Evolutionary conservation across 92 coral and sea anemone species (phyloP).

Genomic region (Plumapathes pennacea): DNA sequence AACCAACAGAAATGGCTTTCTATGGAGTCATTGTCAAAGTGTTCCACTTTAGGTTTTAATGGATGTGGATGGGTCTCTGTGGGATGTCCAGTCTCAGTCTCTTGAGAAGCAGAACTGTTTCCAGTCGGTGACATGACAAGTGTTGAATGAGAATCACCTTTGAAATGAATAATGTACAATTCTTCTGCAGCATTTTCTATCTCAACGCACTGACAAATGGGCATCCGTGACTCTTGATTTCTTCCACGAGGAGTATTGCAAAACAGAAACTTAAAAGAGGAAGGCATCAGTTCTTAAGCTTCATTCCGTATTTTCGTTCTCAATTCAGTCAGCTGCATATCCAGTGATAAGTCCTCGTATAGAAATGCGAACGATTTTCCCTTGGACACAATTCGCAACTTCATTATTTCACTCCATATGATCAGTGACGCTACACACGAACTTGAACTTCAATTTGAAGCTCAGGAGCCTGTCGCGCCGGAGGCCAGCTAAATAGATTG

Average conservation of each 20-base stretch:
- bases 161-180: too few relatives aligned
- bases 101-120: too few relatives aligned
- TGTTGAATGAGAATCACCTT: too few relatives aligned
- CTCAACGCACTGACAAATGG: slow-evolving; percentile 3
- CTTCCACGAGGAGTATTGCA: background rate
- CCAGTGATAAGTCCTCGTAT: background rate
- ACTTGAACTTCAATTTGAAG: too few relatives aligned
- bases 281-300: slow-evolving; percentile 17
- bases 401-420: background rate
- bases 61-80: background rate
- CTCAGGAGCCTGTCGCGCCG: too few relatives aligned
- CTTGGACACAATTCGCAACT: slow-evolving; percentile 8
- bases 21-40: slow-evolving; percentile 3
- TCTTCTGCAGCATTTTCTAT: background rate
- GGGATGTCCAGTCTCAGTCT: too few relatives aligned
- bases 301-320: slow-evolving; percentile 7
- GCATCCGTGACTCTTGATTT: slow-evolving; percentile 12
- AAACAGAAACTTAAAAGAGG: slow-evolving; percentile 5
- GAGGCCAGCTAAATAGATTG: too few relatives aligned
- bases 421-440: too few relatives aligned
- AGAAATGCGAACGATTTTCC: slow-evolving; percentile 9
- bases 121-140: too few relatives aligned
- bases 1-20: slow-evolving; percentile 6
- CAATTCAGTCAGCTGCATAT: slow-evolving; percentile 10
- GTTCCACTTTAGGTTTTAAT: background rate